Conservation (phyloP, 64 coral and sea anemone genomes). For the Astreopora myriophthalma region DNA sequence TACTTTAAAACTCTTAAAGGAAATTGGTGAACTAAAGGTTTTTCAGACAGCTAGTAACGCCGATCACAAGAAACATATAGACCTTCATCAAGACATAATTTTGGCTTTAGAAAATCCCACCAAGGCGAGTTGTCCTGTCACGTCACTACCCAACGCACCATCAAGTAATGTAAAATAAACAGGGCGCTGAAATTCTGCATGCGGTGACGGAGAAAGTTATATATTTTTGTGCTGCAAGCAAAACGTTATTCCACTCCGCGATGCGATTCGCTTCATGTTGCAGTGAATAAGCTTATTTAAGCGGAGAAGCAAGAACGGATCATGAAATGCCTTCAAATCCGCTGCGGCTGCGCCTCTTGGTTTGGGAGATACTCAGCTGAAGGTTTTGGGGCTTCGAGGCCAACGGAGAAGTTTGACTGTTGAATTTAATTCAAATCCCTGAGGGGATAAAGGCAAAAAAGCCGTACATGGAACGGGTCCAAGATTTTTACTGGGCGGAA, state of each 20-base stretch:
- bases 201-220: neutral
- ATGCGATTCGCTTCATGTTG: neutral
- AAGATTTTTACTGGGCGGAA: neutral
- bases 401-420: neutral
- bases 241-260: neutral
- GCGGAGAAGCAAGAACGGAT: neutral
- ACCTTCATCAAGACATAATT: constrained; percentile 88
- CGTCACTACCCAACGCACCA: neutral
- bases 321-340: neutral
- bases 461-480: neutral
- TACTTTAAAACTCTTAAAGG: constrained; percentile 78
- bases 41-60: constrained; percentile 73
- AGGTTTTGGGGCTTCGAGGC: neutral
- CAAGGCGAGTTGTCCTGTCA: constrained; percentile 2
- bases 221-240: neutral
- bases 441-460: neutral
- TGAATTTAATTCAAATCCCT: neutral
- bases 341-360: neutral
- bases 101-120: constrained; percentile 92
- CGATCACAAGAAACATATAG: constrained; percentile 83
- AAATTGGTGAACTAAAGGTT: constrained; percentile 90
- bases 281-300: neutral
- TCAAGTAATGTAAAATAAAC: constrained; percentile 16
- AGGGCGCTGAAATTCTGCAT: neutral
- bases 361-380: neutral